A percentile compares a stretch with the other conserved stretches of the same genome.
Evolutionary conservation across 2,113 vertebrate genomes (phyloP).

Genomic region (Tychaedon coryphoeus): DNA sequence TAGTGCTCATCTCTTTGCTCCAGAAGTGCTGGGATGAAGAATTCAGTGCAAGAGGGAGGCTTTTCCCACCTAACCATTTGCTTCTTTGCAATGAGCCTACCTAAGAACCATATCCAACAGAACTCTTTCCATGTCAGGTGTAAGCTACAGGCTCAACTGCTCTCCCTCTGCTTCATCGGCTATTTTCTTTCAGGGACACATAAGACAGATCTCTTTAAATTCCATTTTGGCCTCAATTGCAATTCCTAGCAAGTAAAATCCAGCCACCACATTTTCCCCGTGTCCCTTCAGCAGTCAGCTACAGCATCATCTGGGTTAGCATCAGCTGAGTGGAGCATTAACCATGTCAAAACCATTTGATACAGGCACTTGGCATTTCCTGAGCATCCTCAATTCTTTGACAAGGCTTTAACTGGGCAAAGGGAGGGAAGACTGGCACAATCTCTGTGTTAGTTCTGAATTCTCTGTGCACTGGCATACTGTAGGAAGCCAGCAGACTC

Average conservation of each 20-base stretch:
- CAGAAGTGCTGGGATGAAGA: not conserved
- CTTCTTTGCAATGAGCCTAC: not conserved
- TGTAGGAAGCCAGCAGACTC: not conserved
- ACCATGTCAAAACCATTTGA: not conserved
- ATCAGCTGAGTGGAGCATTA: not conserved
- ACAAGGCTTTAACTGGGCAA: not conserved
- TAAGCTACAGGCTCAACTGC: not conserved
- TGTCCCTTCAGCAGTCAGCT: not conserved
- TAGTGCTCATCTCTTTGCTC: not conserved
- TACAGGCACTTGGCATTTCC: not conserved
- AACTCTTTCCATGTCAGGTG: not conserved
- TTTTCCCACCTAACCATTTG: not conserved
- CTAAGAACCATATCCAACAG: not conserved
- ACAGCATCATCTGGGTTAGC: not conserved
- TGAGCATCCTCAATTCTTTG: not conserved
- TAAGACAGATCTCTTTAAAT: not conserved
- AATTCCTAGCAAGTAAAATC: not conserved
- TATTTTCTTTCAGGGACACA: not conserved
- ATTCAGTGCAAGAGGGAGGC: not conserved
- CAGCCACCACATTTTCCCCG: not conserved
- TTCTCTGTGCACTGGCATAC: not conserved
- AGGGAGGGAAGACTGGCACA: not conserved
- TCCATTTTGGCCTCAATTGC: not conserved
- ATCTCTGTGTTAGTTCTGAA: not conserved
- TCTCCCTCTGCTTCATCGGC: not conserved